Base-by-base conservation (phyloP, 2,888 invertebrate species). In the Cephus spinipes region DNA sequence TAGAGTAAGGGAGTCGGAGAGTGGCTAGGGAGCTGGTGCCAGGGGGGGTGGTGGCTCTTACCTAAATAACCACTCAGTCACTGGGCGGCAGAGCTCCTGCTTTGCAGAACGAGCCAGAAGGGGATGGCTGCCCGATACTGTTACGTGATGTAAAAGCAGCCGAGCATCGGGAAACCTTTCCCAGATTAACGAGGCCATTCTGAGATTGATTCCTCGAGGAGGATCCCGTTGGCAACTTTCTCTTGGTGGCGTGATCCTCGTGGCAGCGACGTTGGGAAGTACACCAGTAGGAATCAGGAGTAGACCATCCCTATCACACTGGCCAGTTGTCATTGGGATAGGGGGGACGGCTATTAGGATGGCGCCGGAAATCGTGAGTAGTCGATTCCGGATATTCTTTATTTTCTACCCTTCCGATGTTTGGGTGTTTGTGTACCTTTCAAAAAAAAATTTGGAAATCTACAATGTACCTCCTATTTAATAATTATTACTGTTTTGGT, bases 31-130 rank as follows among this genome's bases (percentile, higher is more conserved):
- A 73, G 68, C 36, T 69, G 78, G 73, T 80, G 68, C 76, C 36
- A 36, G 73, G 74, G 71, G 79, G 77, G 82, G 77, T 81, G 87
- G 86, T 85, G 85, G 91, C 91, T 91, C 91, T 91, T 91, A 91
- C 90, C 91, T 90, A 91, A 91, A 91, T 91, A 91, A 91, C 91
- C 91, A 91, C 91, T 91, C 91, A 91, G 91, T 91, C 91, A 91
- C 91, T 91, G 88, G 88, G 86, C 87, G 88, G 87, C 87, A 87
- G 86, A 85, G 85, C 87, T 81, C 81, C 83, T 79, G 77, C 80
- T 80, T 75, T 77, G 71, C 32, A 71, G 71, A 12, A 71, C 71
- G 71, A 71, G 71, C 32, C 31, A 33, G 71, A 71, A 12, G 71
- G 31, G 71, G 71, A 69, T 81, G 85, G 85, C 84, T 83, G 85